Base-by-base conservation (phyloP, 1,140 invertebrate genomes). In the Venturia canescens region DNA sequence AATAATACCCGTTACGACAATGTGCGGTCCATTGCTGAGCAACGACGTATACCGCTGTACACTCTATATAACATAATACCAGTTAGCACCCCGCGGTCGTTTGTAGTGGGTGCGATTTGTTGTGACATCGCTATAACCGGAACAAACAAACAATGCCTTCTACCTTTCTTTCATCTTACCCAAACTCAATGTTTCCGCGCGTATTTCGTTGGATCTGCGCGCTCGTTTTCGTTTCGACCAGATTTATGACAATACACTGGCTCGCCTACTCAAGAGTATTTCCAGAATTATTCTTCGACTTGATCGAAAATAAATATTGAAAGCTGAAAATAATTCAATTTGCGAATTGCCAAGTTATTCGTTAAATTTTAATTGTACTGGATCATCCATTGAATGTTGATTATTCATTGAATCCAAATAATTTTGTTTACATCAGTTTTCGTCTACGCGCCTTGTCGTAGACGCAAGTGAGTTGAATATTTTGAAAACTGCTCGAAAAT, bases 31-130 rank as follows among this genome's bases (percentile, higher is more conserved):
- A 21, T 1, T 60, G 0, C 0, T 44, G 74, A 72, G 63, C 48
- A 69, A 29, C 67, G 44, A 26, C 21, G 18, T 44, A 31, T 31
- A 27, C 13, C 50, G 69, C 23, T 72, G 69, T 34, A 44, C 80
- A 29, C 53, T 34, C 29, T 26, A 44, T 77, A 79, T 74, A 83
- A 87, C 85, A 86, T 86, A 88, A 88, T 83, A 72, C 84, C 86
- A 89, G 86, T 90, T 88, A 89, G 84, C 87, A 85, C 86, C 88
- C 90, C 66, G 86, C 86, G 82, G 88, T 83, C 87, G 83, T 80
- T 82, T 83, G 81, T 87, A 88, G 87, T 89, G 85, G 90, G 80
- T 76, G 72, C 77, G 79, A 88, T 87, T 88, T 90, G 87, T 90
- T 91, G 88, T 90, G 88, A 90, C 89, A 89, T 82, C 63, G 78